phyloP scores from a whole-genome alignment of 2,888 invertebrate genomes.

The Papilio gigon region DNA sequence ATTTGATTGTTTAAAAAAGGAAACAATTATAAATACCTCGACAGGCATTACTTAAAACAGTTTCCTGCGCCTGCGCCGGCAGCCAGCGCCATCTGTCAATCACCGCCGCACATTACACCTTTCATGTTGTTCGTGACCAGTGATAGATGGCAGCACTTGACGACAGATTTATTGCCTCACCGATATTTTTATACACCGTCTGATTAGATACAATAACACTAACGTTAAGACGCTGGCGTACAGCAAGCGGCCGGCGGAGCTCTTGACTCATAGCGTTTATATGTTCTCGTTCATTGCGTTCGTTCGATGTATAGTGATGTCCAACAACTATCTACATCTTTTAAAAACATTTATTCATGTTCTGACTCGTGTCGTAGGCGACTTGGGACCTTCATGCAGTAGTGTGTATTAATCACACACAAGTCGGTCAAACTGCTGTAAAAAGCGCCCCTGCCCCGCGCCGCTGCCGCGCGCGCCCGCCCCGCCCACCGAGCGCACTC shows the following conservation, averaged over 20 bases:
- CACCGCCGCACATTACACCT: conserved; percentile 72
- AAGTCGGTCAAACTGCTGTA: conserved; percentile 29
- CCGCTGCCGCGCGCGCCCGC: conserved; percentile 7
- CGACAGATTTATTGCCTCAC: conserved; percentile 67
- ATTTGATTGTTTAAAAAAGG: conserved; percentile 28
- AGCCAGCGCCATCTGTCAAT: conserved; percentile 74
- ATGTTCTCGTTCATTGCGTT: conserved; percentile 8
- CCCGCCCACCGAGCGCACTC: conserved; percentile 54
- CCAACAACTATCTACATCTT: neutral
- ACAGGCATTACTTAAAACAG: conserved; percentile 41
- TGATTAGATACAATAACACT: conserved; percentile 68
- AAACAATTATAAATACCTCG: conserved; percentile 40
- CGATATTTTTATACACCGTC: conserved; percentile 69
- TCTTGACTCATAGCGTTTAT: conserved; percentile 18
- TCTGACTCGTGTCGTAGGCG: neutral
- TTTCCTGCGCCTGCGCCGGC: conserved; percentile 56
- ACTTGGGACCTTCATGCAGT: neutral
- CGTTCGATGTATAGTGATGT: neutral
- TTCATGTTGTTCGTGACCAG: conserved; percentile 59
- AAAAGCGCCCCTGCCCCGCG: conserved; percentile 29
- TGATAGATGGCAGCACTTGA: conserved; percentile 77
- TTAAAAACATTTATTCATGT: neutral
- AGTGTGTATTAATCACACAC: conserved; percentile 8
- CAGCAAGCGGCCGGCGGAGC: conserved; percentile 9
- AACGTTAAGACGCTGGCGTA: conserved; percentile 36